Evolutionary conservation across 1,140 invertebrate species (phyloP).

Genomic region (Lepeophtheirus salmonis): DNA sequence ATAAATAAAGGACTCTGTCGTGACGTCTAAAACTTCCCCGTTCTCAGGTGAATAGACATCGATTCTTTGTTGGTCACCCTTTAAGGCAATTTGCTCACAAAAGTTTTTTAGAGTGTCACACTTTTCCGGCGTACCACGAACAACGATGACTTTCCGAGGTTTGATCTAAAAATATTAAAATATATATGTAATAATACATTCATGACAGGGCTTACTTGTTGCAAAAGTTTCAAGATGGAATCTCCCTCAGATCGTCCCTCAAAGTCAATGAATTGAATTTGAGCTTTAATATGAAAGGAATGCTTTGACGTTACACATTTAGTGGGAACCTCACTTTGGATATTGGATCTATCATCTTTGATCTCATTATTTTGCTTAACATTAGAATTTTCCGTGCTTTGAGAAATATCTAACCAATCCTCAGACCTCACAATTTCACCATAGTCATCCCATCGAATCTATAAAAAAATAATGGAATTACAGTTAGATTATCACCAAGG

Average conservation of each 20-base stretch:
- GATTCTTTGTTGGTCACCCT: slow-evolving; percentile 34
- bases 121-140: slow-evolving; percentile 33
- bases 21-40: slow-evolving; percentile 79
- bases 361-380: background rate
- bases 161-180: slow-evolving; percentile 24
- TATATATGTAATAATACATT: background rate
- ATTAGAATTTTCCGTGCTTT: background rate
- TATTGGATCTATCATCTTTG: slow-evolving; percentile 20
- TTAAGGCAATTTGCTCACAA: slow-evolving; percentile 34
- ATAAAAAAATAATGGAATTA: background rate
- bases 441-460: slow-evolving; percentile 62
- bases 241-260: slow-evolving; percentile 95
- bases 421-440: slow-evolving; percentile 60
- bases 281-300: slow-evolving; percentile 57
- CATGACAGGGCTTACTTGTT: slow-evolving; percentile 22
- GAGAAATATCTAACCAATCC: slow-evolving; percentile 20
- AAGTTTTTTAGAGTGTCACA: slow-evolving; percentile 32
- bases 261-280: slow-evolving; percentile 88
- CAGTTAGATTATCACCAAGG: no score
- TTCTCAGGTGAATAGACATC: slow-evolving; percentile 63
- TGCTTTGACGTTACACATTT: slow-evolving; percentile 65
- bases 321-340: slow-evolving; percentile 53
- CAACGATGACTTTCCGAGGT: slow-evolving; percentile 40
- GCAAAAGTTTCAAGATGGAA: slow-evolving; percentile 19
- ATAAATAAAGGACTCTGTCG: slow-evolving; percentile 93